These are phyloP conservation scores for Chiloscyllium plagiosum DNA, from an alignment of 2,113 vertebrate genomes.

Conservation along the genomic window DNA sequence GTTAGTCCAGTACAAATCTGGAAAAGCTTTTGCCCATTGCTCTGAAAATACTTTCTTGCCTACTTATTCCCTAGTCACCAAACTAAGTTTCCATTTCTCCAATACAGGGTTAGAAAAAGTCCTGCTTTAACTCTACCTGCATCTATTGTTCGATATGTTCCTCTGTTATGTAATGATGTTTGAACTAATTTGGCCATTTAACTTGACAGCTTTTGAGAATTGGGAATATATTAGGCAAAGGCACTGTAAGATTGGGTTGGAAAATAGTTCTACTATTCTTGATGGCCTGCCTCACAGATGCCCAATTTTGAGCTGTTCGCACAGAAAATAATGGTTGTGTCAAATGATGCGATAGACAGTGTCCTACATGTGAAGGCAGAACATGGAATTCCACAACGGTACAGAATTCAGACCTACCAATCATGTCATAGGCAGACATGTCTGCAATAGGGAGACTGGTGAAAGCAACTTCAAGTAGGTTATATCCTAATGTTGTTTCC, in stretches of 20 bases:
- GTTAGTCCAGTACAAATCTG: background rate
- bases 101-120: background rate
- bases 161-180: background rate
- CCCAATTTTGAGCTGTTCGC: background rate
- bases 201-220: background rate
- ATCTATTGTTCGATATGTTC: background rate
- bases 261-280: background rate
- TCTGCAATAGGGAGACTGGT: background rate
- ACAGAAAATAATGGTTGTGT: background rate
- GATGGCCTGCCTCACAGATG: background rate
- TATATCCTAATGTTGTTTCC: background rate
- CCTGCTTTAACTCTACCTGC: background rate
- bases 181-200: background rate
- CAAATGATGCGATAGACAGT: background rate
- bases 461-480: background rate
- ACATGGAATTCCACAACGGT: background rate
- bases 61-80: background rate
- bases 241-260: background rate
- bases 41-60: background rate
- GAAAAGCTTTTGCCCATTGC: background rate
- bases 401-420: background rate
- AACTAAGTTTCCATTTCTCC: background rate
- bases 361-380: background rate
- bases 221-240: background rate
- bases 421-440: background rate